Evolutionary conservation across 2,888 invertebrate genomes (phyloP).

Genomic region (Dione vanillae): DNA sequence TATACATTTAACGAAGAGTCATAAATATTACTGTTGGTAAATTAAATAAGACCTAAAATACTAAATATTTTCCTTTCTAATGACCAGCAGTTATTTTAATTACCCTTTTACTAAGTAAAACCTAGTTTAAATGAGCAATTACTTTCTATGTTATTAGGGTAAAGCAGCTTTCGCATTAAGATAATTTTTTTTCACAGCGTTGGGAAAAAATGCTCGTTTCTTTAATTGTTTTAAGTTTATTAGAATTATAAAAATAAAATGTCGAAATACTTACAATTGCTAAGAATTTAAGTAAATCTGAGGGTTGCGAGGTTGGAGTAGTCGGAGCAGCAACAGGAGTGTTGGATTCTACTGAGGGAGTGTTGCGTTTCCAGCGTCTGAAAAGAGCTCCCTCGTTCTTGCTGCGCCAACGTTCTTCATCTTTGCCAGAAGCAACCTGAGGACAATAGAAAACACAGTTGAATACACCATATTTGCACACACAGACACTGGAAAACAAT

Average conservation of each 20-base stretch:
- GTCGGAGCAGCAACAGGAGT: conserved; percentile 57
- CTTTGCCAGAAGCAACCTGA: conserved; percentile 81
- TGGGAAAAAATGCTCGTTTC: not conserved
- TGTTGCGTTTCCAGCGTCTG: conserved; percentile 75
- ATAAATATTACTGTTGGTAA: not conserved
- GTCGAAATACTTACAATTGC: conserved; percentile 88
- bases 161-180: conserved; percentile 11
- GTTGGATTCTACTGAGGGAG: conserved; percentile 62
- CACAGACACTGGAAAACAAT: conserved; percentile 53
- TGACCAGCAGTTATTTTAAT: conserved; percentile 23
- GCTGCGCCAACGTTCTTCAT: conserved; percentile 77
- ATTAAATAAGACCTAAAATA: conserved; percentile 12
- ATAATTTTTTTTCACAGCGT: not conserved
- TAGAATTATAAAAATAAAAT: not conserved
- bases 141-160: conserved; percentile 16
- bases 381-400: conserved; percentile 78
- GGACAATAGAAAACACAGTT: conserved; percentile 75
- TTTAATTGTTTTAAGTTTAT: not conserved
- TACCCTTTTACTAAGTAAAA: conserved; percentile 25
- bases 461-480: conserved; percentile 62
- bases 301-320: conserved; percentile 66
- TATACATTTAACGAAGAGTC: not conserved
- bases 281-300: conserved; percentile 87
- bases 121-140: conserved; percentile 13
- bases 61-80: conserved; percentile 6